Base-by-base conservation (phyloP, 2,888 invertebrate species). In the Empis stercorea region DNA sequence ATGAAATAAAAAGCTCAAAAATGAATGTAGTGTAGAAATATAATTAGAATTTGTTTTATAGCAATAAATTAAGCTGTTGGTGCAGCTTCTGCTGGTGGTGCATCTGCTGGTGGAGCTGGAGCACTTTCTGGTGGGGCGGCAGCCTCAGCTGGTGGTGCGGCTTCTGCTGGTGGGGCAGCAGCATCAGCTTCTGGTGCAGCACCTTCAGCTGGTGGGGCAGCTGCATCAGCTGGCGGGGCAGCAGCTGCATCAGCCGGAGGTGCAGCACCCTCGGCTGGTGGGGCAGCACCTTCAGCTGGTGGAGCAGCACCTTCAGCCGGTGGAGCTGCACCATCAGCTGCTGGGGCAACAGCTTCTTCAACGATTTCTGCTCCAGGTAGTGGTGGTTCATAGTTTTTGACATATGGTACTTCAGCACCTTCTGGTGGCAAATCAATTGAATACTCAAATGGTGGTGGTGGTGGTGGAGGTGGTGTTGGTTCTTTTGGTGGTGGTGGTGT, bases 381-480 rank as follows among this genome's bases (percentile, higher is more conserved):
- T 59, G 68, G 67, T 53, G 61, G 57, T 50, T 66, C 69, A 53
- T 64, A 68, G 55, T 70, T 70, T 58, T 65, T 68, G 36, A 70
- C 70, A 52, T 58, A 70, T 43, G 70, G 70, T 44, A 70, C 70
- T 54, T 70, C 69, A 56, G 70, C 70, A 52, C 67, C 70, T 57
- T 70, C 70, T 61, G 69, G 69, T 45, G 70, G 70, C 55, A 70
- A 59, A 53, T 70, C 68, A 55, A 66, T 63, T 13, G 60, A 55
- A 55, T 68, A 69, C 46, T 70, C 70, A 52, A 70, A 70, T 62
- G 70, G 70, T 56, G 66, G 64, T 51, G 68, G 68, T 54, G 66
- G 65, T 54, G 66, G 67, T 52, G 68, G 69, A 44, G 70, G 67
- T 48, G 69, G 65, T 44, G 66, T 66, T 40, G 61, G 64, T 51